These are phyloP conservation scores for Equus quagga DNA, from an alignment of 2,113 vertebrate genomes.

Conservation along the genomic window DNA sequence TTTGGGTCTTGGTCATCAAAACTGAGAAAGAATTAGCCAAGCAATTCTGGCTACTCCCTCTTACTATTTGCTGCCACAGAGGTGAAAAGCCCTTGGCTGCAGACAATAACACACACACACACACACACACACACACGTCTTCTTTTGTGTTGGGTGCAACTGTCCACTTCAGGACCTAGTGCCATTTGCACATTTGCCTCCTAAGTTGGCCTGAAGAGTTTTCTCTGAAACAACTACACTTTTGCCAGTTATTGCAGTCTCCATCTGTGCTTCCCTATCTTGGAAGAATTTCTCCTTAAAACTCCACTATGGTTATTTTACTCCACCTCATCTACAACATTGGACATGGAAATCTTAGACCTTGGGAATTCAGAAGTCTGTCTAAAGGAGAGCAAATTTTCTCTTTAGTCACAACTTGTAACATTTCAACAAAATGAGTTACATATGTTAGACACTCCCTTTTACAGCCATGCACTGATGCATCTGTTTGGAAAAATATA, in stretches of 20 bases:
- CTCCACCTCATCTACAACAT: background rate
- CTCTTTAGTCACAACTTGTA: background rate
- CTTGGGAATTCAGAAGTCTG: background rate
- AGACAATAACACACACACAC: background rate
- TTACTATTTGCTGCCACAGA: background rate
- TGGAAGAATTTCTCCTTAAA: background rate
- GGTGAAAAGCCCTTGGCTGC: background rate
- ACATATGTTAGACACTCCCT: background rate
- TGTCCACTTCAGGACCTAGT: background rate
- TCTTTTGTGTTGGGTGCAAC: background rate
- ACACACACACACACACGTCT: background rate
- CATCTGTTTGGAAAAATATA: background rate
- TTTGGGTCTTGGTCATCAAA: background rate
- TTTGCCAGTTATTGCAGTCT: background rate
- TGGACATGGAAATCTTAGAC: background rate
- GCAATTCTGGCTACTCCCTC: background rate
- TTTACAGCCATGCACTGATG: background rate
- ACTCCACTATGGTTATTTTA: accelerated
- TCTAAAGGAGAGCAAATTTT: background rate
- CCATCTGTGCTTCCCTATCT: background rate
- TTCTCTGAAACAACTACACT: background rate
- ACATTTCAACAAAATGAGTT: background rate
- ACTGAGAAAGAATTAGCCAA: background rate
- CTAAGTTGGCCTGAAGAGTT: background rate
- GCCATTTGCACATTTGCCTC: background rate